phyloP scores from a whole-genome alignment of 2,797 vertebrate genomes.

The Mormyrus proboscirostris region DNA sequence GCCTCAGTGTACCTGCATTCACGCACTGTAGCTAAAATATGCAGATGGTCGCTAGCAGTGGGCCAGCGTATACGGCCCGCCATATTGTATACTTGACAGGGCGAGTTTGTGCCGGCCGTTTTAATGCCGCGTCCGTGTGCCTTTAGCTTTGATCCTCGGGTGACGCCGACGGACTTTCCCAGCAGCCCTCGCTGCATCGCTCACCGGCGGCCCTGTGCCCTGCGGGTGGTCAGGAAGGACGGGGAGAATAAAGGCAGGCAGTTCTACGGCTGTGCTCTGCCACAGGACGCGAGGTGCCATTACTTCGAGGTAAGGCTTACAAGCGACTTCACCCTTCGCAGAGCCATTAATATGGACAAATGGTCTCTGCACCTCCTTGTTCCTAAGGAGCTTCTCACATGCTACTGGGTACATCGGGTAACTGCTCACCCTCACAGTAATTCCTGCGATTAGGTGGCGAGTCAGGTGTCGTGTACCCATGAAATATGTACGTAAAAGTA shows the following conservation, averaged over 20 bases:
- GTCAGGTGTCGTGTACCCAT: background rate
- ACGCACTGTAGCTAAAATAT: background rate
- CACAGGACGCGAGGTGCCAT: conserved; percentile 66
- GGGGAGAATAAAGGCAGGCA: conserved; percentile 83
- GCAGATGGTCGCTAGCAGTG: background rate
- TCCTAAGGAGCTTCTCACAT: background rate
- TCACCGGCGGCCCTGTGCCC: conserved; percentile 63
- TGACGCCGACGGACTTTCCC: conserved; percentile 31
- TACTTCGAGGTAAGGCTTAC: conserved; percentile 76
- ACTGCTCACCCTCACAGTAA: background rate
- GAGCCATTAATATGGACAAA: background rate
- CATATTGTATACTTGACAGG: background rate
- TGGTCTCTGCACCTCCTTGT: background rate
- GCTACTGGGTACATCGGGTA: background rate
- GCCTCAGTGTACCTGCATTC: background rate
- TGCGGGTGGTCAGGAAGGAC: conserved; percentile 76
- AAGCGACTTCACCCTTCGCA: background rate
- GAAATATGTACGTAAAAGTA: conserved; percentile 2
- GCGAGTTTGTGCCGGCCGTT: background rate
- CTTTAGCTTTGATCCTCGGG: conserved; percentile 52
- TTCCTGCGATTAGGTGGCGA: background rate
- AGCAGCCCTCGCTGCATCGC: conserved; percentile 63
- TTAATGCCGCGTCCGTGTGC: background rate
- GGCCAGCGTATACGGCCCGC: background rate
- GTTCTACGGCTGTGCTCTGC: conserved; percentile 80